These are phyloP conservation scores for Oligia fasciuncula DNA, from an alignment of 2,888 invertebrate genomes.

Conservation along the genomic window DNA sequence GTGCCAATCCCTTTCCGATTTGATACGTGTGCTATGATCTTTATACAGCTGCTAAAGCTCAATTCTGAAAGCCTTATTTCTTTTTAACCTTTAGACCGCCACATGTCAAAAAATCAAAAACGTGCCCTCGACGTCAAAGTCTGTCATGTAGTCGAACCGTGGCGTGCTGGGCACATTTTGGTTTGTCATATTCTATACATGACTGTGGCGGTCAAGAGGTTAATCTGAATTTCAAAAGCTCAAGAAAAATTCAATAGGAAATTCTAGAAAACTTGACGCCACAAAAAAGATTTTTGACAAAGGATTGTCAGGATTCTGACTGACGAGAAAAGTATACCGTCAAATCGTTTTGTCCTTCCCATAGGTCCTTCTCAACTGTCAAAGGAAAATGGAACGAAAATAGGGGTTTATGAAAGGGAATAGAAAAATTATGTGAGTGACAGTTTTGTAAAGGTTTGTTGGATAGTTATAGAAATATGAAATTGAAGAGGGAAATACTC, in stretches of 20 bases:
- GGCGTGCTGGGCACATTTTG: too few relatives aligned
- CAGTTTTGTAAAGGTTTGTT: slow-evolving; percentile 37
- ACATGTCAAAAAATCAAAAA: too few relatives aligned
- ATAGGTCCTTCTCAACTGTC: slow-evolving; percentile 48
- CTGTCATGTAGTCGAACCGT: too few relatives aligned
- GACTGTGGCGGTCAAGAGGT: too few relatives aligned
- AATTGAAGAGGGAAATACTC: not conserved
- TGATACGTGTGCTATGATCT: too few relatives aligned
- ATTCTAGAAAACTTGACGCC: not conserved
- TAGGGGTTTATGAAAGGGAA: slow-evolving; percentile 45
- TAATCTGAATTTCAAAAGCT: not conserved
- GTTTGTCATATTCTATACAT: too few relatives aligned
- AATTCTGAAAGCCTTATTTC: not conserved
- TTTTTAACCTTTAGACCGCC: not conserved
- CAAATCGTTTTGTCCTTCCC: slow-evolving; percentile 50
- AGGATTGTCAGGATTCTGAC: slow-evolving; percentile 45
- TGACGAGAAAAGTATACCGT: slow-evolving; percentile 51
- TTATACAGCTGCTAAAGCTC: not conserved
- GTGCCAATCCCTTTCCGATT: too few relatives aligned
- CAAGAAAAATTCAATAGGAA: slow-evolving; percentile 13
- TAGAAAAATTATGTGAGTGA: slow-evolving; percentile 42
- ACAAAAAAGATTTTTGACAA: slow-evolving; percentile 48
- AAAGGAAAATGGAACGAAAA: slow-evolving; percentile 39
- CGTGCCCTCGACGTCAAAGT: too few relatives aligned
- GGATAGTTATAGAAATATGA: slow-evolving; percentile 17